These are phyloP conservation scores for Panzeria rudis DNA, from an alignment of 2,888 invertebrate genomes.

Conservation along the genomic window DNA sequence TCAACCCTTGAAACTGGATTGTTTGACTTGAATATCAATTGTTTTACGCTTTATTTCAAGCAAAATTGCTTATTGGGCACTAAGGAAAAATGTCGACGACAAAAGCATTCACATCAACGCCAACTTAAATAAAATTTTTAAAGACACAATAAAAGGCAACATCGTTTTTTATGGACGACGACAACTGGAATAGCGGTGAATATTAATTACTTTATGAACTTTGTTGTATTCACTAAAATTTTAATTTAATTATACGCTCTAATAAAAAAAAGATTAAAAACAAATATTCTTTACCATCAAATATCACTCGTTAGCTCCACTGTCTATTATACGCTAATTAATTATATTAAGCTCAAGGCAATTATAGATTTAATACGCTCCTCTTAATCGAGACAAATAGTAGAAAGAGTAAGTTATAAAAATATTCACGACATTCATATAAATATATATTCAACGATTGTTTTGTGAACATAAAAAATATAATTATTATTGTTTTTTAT, in stretches of 20 bases:
- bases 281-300: neutral
- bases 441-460: conserved; percentile 1
- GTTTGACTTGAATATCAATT: no score
- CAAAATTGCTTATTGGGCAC: no score
- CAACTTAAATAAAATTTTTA: no score
- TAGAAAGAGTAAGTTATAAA: neutral
- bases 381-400: neutral
- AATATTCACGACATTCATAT: neutral
- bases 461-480: conserved; percentile 33
- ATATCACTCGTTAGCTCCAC: neutral
- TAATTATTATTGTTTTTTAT: conserved; percentile 64
- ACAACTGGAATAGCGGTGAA: no score
- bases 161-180: no score
- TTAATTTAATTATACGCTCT: neutral
- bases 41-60: no score
- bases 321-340: conserved; percentile 51
- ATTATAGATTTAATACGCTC: conserved; percentile 50
- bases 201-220: no score
- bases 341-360: conserved; percentile 50
- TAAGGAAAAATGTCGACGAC: no score
- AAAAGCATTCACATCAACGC: no score
- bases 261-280: neutral
- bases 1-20: no score
- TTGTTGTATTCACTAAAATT: no score
- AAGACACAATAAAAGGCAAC: no score